These are phyloP conservation scores for Magallana nippona DNA, from an alignment of 2,888 invertebrate genomes.

Conservation along the genomic window DNA sequence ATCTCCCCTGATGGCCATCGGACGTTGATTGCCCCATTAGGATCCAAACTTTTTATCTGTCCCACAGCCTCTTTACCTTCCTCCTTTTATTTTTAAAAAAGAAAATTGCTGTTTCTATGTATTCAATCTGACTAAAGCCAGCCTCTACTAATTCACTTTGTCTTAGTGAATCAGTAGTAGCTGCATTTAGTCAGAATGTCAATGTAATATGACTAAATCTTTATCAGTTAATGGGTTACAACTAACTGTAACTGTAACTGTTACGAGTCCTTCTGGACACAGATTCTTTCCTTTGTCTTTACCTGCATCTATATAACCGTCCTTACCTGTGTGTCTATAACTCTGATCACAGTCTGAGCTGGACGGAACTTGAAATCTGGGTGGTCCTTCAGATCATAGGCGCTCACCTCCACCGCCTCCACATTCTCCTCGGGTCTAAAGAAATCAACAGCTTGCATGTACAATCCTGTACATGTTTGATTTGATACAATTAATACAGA, in stretches of 20 bases:
- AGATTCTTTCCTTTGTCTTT: neutral
- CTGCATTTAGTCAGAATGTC: no score
- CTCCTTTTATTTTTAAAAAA: constrained; percentile 46
- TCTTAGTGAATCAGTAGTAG: no score
- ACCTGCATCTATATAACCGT: neutral
- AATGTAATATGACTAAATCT: no score
- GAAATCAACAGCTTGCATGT: constrained; percentile 28
- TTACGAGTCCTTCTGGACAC: no score
- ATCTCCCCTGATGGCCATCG: constrained; percentile 94
- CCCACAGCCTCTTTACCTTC: constrained; percentile 85
- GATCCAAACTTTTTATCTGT: constrained; percentile 93
- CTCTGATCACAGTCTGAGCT: constrained; percentile 88
- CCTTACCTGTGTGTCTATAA: constrained; percentile 70
- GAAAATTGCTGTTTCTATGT: neutral
- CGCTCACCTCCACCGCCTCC: constrained; percentile 91
- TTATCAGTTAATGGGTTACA: no score
- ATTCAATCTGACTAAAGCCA: no score
- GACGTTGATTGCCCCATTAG: constrained; percentile 90
- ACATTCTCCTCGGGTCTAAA: constrained; percentile 85
- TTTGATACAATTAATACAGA: neutral
- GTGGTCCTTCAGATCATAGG: constrained; percentile 97
- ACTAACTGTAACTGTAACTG: no score
- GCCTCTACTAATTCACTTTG: no score
- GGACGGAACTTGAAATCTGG: constrained; percentile 96
- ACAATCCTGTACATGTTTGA: neutral